Evolutionary conservation across 2,888 invertebrate genomes (phyloP).

Genomic region (Rhorus exstirpatorius): DNA sequence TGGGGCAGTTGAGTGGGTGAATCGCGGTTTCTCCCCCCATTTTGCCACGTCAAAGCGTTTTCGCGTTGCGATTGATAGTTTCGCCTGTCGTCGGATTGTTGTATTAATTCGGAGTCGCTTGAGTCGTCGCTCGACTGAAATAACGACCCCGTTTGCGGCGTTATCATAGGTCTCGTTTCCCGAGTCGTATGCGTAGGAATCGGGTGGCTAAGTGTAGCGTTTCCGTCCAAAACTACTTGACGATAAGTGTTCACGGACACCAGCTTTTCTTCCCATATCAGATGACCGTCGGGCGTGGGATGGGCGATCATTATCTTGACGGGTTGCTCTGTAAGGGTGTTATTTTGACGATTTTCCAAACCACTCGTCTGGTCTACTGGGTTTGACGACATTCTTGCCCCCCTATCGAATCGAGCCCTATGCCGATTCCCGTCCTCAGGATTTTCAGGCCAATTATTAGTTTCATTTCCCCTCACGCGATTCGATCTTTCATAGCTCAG

Average conservation of each 20-base stretch:
- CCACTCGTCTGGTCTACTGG: no score
- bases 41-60: background rate
- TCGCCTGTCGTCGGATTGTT: background rate
- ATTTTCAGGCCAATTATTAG: background rate
- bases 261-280: conserved; percentile 3
- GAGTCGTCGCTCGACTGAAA: conserved; percentile 27
- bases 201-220: background rate
- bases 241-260: conserved; percentile 5
- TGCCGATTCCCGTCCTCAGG: no score
- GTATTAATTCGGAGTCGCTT: conserved; percentile 11
- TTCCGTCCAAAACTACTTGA: background rate
- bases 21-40: background rate
- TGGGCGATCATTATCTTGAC: background rate
- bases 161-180: background rate
- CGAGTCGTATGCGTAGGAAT: background rate
- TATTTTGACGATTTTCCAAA: no score
- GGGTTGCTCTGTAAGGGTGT: background rate
- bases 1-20: background rate
- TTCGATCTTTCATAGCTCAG: background rate
- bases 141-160: background rate
- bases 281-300: background rate
- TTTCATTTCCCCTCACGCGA: background rate
- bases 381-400: background rate
- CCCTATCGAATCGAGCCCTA: background rate
- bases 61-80: background rate